phyloP scores from a whole-genome alignment of 2,888 invertebrate species.

The Eristalis tenax region DNA sequence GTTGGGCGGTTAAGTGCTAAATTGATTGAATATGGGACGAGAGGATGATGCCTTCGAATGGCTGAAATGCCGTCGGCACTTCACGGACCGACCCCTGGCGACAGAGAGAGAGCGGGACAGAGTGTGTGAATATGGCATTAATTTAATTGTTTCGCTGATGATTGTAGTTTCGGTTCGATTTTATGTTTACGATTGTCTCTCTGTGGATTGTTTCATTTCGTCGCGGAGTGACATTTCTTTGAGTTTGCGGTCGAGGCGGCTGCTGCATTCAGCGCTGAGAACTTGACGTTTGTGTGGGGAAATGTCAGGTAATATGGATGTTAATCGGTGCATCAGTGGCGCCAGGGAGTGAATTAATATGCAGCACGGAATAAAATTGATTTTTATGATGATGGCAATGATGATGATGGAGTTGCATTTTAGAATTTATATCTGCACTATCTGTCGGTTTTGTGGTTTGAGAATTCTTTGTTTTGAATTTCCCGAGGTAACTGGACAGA shows the following conservation, averaged over 20 bases:
- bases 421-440: not conserved
- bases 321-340: conserved; percentile 3
- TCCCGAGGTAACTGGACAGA: not conserved
- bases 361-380: not conserved
- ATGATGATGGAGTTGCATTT: not conserved
- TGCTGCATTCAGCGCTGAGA: conserved; percentile 10
- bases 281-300: conserved; percentile 16
- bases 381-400: not conserved
- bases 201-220: conserved; percentile 26
- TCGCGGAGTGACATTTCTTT: conserved; percentile 10
- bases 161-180: conserved; percentile 16
- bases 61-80: conserved; percentile 46
- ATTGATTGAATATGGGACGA: conserved; percentile 55
- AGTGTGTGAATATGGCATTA: conserved; percentile 14
- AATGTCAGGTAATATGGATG: conserved; percentile 4
- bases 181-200: conserved; percentile 12
- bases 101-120: not conserved
- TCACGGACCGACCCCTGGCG: not conserved
- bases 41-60: no score
- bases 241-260: not conserved
- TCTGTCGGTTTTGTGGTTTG: not conserved
- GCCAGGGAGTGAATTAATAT: not conserved
- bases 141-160: conserved; percentile 24
- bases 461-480: not conserved
- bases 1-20: conserved; percentile 55